A percentile compares a stretch with the other conserved stretches of the same genome.
These are phyloP conservation scores for Poeciliopsis prolifica DNA, from an alignment of 2,113 vertebrate genomes.

Conservation along the genomic window DNA sequence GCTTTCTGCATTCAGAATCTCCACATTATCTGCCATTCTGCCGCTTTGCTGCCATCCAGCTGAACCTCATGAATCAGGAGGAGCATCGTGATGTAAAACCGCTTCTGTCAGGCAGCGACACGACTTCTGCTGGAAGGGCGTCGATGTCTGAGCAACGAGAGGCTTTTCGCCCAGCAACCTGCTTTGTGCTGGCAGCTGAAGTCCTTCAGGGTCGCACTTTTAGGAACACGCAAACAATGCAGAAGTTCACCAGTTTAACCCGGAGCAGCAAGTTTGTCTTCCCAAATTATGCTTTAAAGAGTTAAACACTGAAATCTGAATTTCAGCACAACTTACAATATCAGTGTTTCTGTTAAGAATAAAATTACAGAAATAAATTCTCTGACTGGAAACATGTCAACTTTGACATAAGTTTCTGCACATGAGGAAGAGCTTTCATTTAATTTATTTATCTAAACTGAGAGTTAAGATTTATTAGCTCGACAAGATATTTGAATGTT, in stretches of 20 bases:
- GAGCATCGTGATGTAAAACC: slow-evolving; percentile 54
- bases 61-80: slow-evolving; percentile 43
- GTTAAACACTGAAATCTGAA: no score
- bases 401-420: no score
- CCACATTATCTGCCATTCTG: slow-evolving; percentile 23
- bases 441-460: no score
- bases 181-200: slow-evolving; percentile 31
- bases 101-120: slow-evolving; percentile 20
- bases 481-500: no score
- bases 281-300: no score
- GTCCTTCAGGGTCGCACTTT: slow-evolving; percentile 53
- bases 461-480: no score
- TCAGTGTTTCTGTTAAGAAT: no score
- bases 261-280: no score
- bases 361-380: no score
- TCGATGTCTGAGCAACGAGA: slow-evolving; percentile 58
- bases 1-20: slow-evolving; percentile 70
- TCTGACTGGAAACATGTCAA: no score
- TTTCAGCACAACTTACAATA: no score
- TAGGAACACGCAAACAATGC: slow-evolving; percentile 66
- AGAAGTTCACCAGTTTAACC: not conserved
- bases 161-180: slow-evolving; percentile 64
- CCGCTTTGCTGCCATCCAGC: not conserved
- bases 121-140: slow-evolving; percentile 40
- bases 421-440: no score